These are phyloP conservation scores for Pyralis farinalis DNA, from an alignment of 2,888 invertebrate species.

Conservation along the genomic window DNA sequence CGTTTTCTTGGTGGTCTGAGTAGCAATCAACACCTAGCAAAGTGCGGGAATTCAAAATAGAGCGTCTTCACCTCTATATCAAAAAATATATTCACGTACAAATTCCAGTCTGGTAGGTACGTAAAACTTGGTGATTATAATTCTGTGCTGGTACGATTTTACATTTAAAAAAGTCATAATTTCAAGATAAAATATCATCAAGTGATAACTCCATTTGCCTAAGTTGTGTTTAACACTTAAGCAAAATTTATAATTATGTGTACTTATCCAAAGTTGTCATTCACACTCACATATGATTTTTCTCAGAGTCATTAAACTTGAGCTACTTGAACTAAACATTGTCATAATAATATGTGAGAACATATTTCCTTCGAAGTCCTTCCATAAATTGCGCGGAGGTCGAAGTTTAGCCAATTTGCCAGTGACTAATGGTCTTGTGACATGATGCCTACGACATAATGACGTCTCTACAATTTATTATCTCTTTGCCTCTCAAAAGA, in stretches of 20 bases:
- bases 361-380: background rate
- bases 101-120: too few relatives aligned
- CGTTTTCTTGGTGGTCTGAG: too few relatives aligned
- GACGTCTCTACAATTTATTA: background rate
- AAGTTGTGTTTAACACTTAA: too few relatives aligned
- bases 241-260: too few relatives aligned
- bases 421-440: background rate
- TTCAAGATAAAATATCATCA: too few relatives aligned
- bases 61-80: slow-evolving; percentile 17
- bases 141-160: too few relatives aligned
- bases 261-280: background rate
- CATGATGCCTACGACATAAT: background rate
- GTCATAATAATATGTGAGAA: background rate
- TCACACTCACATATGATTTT: background rate
- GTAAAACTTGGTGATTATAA: too few relatives aligned
- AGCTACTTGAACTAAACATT: background rate
- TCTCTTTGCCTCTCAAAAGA: background rate
- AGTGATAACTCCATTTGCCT: too few relatives aligned
- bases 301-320: background rate
- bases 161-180: too few relatives aligned
- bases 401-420: background rate
- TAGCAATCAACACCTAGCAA: slow-evolving; percentile 2
- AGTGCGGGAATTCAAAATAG: slow-evolving; percentile 15
- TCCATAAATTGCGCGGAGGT: background rate
- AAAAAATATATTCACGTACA: too few relatives aligned